Evolutionary conservation across 2,888 invertebrate genomes (phyloP), one percentile per base, ranked within the genome.

Genomic region (Cryptocheilus praepositus): DNA sequence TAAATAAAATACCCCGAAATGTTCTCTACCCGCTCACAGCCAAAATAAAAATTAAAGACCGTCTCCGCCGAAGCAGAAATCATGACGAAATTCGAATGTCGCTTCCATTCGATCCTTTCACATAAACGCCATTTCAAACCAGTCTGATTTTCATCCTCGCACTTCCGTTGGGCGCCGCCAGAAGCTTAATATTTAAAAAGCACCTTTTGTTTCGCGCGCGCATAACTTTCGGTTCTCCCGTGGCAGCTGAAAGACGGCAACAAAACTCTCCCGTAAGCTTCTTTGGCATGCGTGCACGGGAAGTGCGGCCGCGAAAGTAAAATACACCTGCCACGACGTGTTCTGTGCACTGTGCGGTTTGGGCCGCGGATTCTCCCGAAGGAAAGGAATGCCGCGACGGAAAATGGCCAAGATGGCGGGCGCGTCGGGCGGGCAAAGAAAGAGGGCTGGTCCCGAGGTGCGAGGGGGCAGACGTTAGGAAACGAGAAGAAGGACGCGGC

Each of bases 281-380:
- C 66, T 68, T 71, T 64, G 70, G 54, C 71, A 70, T 51, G 64
- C 64, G 60, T 58, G 57, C 58, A 45, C 49, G 61, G 58, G 67
- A 64, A 70, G 72, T 69, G 55, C 61, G 56, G n/a, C 51, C 68
- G 63, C 52, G 71, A 72, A 70, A 70, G 78, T 77, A 75, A 78
- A 75, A 75, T 69, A 75, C 70, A 61, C 65, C 65, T 68, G 62
- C n/a, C 53, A 49, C 49, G 16, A n/a, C n/a, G 45, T 3, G 45
- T 18, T 16, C 5, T 5, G 49, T 16, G 49, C n/a, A 16, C 49
- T 7, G 36, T 7, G 36, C 36, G 3, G 36, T 28, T 7, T 28
- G n/a, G n/a, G n/a, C n/a, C 36, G 36, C 8, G 36, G 4, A 7
- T 2, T 36, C 36, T 36, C 36, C 36, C 61, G 59, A 53, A 52